phyloP scores from a whole-genome alignment of 2,888 invertebrate genomes.

The Azorinus chamasolen region DNA sequence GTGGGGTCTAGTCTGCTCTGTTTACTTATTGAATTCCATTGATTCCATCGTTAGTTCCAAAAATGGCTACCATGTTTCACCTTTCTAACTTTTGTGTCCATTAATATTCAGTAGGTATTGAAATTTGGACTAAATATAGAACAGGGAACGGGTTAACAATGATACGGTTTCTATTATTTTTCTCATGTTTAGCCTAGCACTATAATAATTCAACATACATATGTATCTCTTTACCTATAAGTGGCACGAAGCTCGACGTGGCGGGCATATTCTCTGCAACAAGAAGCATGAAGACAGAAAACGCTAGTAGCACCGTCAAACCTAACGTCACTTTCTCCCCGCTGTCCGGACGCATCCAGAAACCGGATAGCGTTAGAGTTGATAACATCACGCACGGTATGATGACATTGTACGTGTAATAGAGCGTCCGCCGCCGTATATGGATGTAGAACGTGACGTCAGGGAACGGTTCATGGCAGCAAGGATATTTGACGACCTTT shows the following conservation, averaged over 20 bases:
- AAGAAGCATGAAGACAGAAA: conserved; percentile 87
- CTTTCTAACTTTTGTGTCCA: too few relatives aligned
- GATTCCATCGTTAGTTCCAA: too few relatives aligned
- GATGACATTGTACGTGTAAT: conserved; percentile 85
- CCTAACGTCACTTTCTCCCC: conserved; percentile 87
- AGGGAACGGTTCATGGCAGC: conserved; percentile 84
- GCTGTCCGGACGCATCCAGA: conserved; percentile 86
- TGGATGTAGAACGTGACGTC: conserved; percentile 87
- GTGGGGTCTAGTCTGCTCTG: too few relatives aligned
- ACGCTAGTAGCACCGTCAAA: conserved; percentile 86
- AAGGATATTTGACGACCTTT: conserved; percentile 83
- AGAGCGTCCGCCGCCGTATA: conserved; percentile 87
- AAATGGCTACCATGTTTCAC: too few relatives aligned
- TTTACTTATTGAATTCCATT: too few relatives aligned
- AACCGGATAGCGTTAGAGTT: conserved; percentile 86
- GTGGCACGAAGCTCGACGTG: conserved; percentile 87
- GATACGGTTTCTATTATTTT: too few relatives aligned
- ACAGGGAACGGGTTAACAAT: too few relatives aligned
- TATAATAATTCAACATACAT: too few relatives aligned
- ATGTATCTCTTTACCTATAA: conserved; percentile 87
- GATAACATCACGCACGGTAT: conserved; percentile 87
- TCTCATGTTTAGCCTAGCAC: too few relatives aligned
- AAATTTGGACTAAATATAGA: too few relatives aligned
- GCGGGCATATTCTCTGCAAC: conserved; percentile 87
- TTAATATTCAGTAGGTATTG: too few relatives aligned